phyloP scores from a whole-genome alignment of 2,797 vertebrate species.

The Manis javanica region DNA sequence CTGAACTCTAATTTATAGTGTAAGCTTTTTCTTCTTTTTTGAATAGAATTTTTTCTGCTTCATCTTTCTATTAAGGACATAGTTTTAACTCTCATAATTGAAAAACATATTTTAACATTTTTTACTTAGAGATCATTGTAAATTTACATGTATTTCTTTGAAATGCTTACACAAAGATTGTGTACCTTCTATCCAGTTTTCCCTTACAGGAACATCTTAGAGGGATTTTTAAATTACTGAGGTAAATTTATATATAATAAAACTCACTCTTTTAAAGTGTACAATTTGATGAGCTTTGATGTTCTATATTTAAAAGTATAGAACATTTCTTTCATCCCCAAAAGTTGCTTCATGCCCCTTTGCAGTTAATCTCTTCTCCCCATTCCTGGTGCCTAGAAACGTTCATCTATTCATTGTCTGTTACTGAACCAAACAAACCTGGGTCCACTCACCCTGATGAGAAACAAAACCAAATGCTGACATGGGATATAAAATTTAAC shows the following conservation, averaged over 20 bases:
- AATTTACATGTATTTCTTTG: background rate
- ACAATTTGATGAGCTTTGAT: background rate
- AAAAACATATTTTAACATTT: background rate
- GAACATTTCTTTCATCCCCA: background rate
- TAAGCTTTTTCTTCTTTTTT: background rate
- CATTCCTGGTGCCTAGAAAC: background rate
- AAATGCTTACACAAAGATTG: constrained; percentile 12
- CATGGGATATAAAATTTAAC: no score
- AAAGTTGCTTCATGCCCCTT: background rate
- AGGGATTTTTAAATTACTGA: constrained; percentile 28
- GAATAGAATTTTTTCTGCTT: background rate
- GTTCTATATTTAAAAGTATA: background rate
- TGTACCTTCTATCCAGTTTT: background rate
- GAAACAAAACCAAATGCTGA: no score
- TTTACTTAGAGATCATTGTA: background rate
- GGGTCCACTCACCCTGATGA: no score
- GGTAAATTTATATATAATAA: background rate
- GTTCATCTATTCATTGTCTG: background rate
- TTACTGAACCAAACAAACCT: no score
- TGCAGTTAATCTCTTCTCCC: background rate
- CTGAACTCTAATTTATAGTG: background rate
- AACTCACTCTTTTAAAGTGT: background rate
- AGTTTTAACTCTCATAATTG: background rate
- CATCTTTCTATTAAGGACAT: constrained; percentile 19
- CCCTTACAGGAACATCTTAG: background rate